Base-by-base conservation (phyloP, 2,888 invertebrate genomes). In the Drosophila peninsularis region DNA sequence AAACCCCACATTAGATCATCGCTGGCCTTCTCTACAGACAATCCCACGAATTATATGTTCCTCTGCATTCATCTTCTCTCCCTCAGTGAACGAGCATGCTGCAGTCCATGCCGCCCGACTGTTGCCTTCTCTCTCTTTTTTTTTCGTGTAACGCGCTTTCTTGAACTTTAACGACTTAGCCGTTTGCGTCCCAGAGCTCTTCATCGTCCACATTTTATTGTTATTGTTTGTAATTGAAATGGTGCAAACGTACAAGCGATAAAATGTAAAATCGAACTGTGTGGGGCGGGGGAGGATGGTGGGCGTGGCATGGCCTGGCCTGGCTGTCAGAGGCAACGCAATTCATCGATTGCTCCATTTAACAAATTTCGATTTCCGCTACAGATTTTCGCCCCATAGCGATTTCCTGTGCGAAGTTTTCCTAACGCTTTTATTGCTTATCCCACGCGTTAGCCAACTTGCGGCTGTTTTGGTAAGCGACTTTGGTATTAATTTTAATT, bases 191-290 rank as follows among this genome's bases (percentile, higher is more conserved):
- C 24, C 39, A 11, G 19, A 17, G 44, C 21, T 21, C 47, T 37
- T 55, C 41, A 36, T 49, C 71, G 57, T 64, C 56, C 71, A 62
- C 71, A 74, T 81, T 81, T 80, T 89, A 86, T 75, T 88, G 90
- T 90, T 90, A 82, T 89, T 88, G 90, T 89, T 90, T 89, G 90
- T 88, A 88, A 88, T 88, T 88, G 88, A 90, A 88, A 88, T 88
- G 90, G 84, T 84, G 90, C 81, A 82, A 88, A 84, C 88, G 90
- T 88, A 89, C 82, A 84, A 82, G 75, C 90, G 84, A 88, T 88
- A 88, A 88, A 89, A 88, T 88, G 88, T 85, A 88, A 88, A 88
- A 75, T 66, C 74, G 69, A 80, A 72, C 79, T 70, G 67, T 53
- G 11, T 3, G 17, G 1, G 47, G 49, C 5, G 47, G 44, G 49